These are phyloP conservation scores for Mercenaria mercenaria DNA, from an alignment of 1,140 invertebrate genomes.

Conservation along the genomic window DNA sequence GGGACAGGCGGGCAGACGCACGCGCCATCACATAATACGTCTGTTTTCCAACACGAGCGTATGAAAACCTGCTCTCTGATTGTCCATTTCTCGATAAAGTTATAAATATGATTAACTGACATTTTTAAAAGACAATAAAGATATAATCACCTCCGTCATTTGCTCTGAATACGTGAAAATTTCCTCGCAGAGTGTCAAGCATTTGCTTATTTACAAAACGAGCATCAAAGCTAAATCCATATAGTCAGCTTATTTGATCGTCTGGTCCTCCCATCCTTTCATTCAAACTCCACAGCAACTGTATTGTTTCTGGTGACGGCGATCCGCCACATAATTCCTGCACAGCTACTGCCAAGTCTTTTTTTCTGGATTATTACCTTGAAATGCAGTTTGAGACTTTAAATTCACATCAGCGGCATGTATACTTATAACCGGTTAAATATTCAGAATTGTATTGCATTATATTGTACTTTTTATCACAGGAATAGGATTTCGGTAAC, in stretches of 20 bases:
- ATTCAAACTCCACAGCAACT: neutral
- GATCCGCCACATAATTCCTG: neutral
- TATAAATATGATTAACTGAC: neutral
- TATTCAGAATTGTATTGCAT: too few relatives aligned
- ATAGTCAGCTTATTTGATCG: neutral
- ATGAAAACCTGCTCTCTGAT: neutral
- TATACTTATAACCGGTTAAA: too few relatives aligned
- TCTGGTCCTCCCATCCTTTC: neutral
- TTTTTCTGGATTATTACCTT: slow-evolving; percentile 6
- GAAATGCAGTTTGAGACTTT: too few relatives aligned
- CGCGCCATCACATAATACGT: neutral
- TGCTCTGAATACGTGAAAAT: neutral
- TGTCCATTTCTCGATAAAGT: neutral
- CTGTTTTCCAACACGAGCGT: neutral
- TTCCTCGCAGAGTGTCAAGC: neutral
- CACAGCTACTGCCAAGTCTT: neutral
- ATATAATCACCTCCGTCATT: slow-evolving; percentile 4
- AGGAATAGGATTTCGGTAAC: too few relatives aligned
- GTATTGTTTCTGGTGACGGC: neutral
- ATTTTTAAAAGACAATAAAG: neutral
- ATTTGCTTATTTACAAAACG: slow-evolving; percentile 9
- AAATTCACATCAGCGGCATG: too few relatives aligned
- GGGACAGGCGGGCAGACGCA: neutral
- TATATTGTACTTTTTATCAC: too few relatives aligned
- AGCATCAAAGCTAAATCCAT: slow-evolving; percentile 5